Base-by-base conservation (phyloP, 2,888 invertebrate species). In the Eristalis arbustorum region DNA sequence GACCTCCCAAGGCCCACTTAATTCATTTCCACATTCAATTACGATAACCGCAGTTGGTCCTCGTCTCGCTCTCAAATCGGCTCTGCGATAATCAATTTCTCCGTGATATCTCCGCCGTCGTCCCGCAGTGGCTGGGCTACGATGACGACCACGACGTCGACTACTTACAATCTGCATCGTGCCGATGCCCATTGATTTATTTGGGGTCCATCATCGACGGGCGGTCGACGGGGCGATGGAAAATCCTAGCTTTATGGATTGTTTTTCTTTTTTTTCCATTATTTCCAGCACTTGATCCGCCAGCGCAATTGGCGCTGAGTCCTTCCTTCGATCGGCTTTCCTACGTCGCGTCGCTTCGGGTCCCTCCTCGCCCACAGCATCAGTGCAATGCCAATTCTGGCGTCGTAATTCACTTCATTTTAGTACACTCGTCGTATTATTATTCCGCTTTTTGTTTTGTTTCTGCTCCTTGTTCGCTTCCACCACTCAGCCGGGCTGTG, bases 1-100 rank as follows among this genome's bases (percentile, higher is more conserved):
- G 13, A 40, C 3, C 22, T 18, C 49, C 18, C 25, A 63, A 62
- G 69, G 68, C 68, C 71, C 71, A 72, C 68, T 87, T 78, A 78
- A 87, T 87, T 78, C 82, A 71, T 82, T 82, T 87, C 74, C 78
- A 74, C 78, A 82, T 87, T 87, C 82, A 87, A 87, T 82, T 87
- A 74, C 61, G 67, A 63, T 74, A 69, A 74, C 82, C 73, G 49
- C 66, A 74, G 64, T 67, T 61, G 64, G 61, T 42, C 67, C 37
- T 31, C 59, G 42, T 63, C 40, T 8, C 56, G 8, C 6, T 28
- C 28, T 13, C 56, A 18, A 25, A 25, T 67, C 14, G 31, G 68
- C 40, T 40, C 62, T 37, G 61, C 22, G 76, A 81, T 81, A 76
- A 85, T 77, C 81, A 85, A 81, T 85, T 81, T 81, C 84, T 73